Percentiles rank a stretch among this genome's conserved stretches.
Evolutionary conservation across 2,797 vertebrate species (phyloP).

Genomic region (Phoeniculus purpureus): DNA sequence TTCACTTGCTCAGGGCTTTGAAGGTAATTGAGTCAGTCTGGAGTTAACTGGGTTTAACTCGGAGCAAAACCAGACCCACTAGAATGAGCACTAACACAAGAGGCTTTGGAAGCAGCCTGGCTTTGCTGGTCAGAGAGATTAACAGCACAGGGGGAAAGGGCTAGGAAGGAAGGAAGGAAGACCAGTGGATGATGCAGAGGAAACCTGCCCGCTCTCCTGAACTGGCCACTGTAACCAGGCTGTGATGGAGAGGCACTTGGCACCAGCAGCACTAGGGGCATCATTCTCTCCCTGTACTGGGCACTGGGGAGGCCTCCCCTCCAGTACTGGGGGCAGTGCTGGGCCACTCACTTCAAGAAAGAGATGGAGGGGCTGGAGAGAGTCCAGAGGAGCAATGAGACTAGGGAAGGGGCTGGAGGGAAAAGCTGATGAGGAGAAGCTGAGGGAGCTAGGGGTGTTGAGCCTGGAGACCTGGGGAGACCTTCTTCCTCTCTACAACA

Average conservation of each 20-base stretch:
- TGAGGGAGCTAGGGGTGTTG: too few relatives aligned
- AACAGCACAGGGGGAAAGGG: background rate
- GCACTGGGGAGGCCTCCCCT: too few relatives aligned
- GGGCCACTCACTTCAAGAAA: too few relatives aligned
- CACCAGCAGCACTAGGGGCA: too few relatives aligned
- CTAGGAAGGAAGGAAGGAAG: background rate
- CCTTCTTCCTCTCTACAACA: too few relatives aligned
- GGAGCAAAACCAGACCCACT: slow-evolving; percentile 19
- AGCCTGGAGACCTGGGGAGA: too few relatives aligned
- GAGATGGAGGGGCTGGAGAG: too few relatives aligned
- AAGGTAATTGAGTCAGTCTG: slow-evolving; percentile 41
- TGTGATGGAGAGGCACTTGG: background rate
- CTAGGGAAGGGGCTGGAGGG: too few relatives aligned
- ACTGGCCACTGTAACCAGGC: background rate
- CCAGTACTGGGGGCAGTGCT: too few relatives aligned
- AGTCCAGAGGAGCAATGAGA: too few relatives aligned
- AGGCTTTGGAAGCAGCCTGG: slow-evolving; percentile 1
- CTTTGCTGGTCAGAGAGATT: background rate
- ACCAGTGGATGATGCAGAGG: background rate
- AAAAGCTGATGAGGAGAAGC: too few relatives aligned
- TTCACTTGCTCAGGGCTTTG: background rate
- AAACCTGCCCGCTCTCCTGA: background rate
- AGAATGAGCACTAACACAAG: background rate
- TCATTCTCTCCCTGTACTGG: too few relatives aligned
- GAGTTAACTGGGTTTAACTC: slow-evolving; percentile 51